Conservation (phyloP, 2,113 vertebrate species). For the Silurus asotus region DNA sequence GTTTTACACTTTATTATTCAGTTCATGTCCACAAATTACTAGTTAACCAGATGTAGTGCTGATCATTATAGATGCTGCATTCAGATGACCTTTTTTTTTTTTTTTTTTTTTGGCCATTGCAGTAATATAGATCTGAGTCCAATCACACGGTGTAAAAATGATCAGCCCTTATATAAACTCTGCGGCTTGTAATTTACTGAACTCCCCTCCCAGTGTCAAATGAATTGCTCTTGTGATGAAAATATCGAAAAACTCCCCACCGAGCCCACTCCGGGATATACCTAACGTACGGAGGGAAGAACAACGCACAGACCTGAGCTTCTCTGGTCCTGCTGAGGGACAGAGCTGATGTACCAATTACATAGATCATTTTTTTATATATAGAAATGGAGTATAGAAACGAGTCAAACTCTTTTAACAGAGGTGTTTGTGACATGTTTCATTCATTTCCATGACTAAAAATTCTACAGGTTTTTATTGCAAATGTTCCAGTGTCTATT, state of each 20-base stretch:
- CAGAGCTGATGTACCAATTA: not conserved
- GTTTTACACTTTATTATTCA: not conserved
- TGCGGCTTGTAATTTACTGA: not conserved
- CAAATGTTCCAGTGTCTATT: not conserved
- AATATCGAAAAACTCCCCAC: too few relatives aligned
- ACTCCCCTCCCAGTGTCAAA: not conserved
- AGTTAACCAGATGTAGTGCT: not conserved
- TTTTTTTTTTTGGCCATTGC: not conserved
- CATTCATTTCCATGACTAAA: not conserved
- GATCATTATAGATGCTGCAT: not conserved
- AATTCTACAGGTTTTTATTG: not conserved
- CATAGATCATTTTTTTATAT: not conserved
- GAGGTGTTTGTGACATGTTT: not conserved
- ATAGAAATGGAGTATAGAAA: not conserved
- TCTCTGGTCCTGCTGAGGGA: not conserved
- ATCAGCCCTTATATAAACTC: not conserved
- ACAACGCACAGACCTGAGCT: not conserved
- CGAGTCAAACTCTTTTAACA: not conserved
- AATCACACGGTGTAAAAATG: not conserved
- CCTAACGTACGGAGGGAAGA: not conserved
- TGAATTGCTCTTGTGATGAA: not conserved
- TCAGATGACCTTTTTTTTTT: not conserved
- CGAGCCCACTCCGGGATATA: not conserved
- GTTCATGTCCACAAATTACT: too few relatives aligned
- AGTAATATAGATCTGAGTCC: not conserved